Evolutionary conservation across 2,113 vertebrate genomes (phyloP).

Genomic region (Ictidomys tridecemlineatus): DNA sequence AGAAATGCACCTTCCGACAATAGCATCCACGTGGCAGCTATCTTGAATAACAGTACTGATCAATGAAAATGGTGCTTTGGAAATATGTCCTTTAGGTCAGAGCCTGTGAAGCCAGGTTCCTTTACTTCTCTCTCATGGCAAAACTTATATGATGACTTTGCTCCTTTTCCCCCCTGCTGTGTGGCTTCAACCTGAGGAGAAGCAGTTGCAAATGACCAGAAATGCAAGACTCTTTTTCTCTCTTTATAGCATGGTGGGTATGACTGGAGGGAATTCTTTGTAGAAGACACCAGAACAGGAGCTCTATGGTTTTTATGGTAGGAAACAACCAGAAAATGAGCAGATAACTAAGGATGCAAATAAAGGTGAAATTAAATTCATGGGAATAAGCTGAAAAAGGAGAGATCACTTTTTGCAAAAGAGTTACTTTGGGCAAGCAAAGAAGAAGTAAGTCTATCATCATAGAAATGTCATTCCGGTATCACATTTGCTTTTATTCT

Average conservation of each 20-base stretch:
- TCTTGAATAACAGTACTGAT: neutral
- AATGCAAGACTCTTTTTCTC: neutral
- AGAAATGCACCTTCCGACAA: neutral
- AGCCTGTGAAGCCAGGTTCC: accelerated
- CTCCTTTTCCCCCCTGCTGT: neutral
- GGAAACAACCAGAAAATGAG: neutral
- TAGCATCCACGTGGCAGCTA: neutral
- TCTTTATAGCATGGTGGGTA: neutral
- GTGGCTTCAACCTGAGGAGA: neutral
- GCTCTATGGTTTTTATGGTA: neutral
- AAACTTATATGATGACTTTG: accelerated
- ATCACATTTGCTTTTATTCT: neutral
- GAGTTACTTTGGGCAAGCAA: neutral
- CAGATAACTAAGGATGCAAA: neutral
- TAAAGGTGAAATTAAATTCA: neutral
- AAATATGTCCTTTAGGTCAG: neutral
- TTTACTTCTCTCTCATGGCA: neutral
- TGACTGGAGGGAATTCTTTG: neutral
- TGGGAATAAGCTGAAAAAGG: neutral
- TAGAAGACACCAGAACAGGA: neutral
- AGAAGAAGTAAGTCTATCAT: neutral
- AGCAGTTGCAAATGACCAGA: accelerated
- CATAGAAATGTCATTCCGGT: neutral
- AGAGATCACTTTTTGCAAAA: neutral
- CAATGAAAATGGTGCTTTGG: neutral